Evolutionary conservation across 92 coral and sea anemone genomes (phyloP), one percentile per base, ranked within the genome.

Genomic region (Desmophyllum pertusum): DNA sequence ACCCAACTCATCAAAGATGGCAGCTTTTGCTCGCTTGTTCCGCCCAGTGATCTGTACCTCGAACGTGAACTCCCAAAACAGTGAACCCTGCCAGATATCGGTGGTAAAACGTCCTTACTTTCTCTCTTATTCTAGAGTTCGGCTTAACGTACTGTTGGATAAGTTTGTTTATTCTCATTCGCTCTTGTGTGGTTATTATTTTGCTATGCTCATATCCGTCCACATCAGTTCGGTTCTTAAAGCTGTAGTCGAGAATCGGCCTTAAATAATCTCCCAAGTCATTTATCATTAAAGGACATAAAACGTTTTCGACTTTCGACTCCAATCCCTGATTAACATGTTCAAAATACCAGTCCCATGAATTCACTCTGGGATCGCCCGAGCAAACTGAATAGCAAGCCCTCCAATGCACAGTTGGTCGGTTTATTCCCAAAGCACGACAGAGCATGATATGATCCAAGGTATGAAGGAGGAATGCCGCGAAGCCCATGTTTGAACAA

Each of bases 311-410:
- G 14, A 80, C 80, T 66, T 77, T 59, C 30, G 74, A 30, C 73
- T 92, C 93, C 5, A 92, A 62, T 10, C 84, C 86, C 10, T 70
- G 81, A 38, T 92, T 92, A 6, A 92, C 74, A 2, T 92, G 93
- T 69, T 90, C 87, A 77, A 92, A 92, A 82, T 79, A 93, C 91
- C 91, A 90, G 33, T 87, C 79, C 96, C 96, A 93, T 0, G 93
- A 88, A 75, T 93, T 88, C 23, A 90, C 65, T 9, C 71, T 31
- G 0, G 84, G 78, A 76, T 87, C 85, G 18, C 52, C 65, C 23
- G 94, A 79, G 53, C 96, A 93, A 14, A 78, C 86, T 37, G 93
- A 37, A 48, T 84, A 48, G 40, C 94, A 93, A 53, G 85, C 85
- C 77, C 84, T 89, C 96, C 96, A 93, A 51, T 77, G 30, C 10